phyloP scores from a whole-genome alignment of 1,140 invertebrate species.

The Druon quercuslanigerum region DNA sequence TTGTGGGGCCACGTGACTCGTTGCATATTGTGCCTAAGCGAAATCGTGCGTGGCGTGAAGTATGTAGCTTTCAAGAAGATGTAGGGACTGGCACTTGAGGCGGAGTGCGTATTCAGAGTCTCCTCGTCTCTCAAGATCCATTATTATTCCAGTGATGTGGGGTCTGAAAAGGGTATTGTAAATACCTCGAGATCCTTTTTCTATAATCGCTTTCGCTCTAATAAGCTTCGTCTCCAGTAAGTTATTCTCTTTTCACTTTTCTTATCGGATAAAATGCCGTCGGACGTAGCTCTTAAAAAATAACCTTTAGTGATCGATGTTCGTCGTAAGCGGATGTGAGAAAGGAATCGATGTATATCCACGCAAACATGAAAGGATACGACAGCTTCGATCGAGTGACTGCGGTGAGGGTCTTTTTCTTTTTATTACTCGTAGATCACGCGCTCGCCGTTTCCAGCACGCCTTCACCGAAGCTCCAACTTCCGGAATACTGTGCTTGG shows the following conservation, averaged over 20 bases:
- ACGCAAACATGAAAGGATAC: conserved; percentile 58
- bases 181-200: no score
- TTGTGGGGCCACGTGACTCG: not conserved
- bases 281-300: conserved; percentile 45
- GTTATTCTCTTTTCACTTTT: no score
- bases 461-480: conserved; percentile 83
- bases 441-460: conserved; percentile 73
- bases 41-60: not conserved
- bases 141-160: not conserved
- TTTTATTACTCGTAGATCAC: conserved; percentile 58
- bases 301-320: conserved; percentile 48
- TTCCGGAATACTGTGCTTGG: conserved; percentile 89
- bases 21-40: not conserved
- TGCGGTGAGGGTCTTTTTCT: conserved; percentile 51
- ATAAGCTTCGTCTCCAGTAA: not conserved
- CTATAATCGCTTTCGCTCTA: not conserved
- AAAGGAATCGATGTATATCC: conserved; percentile 45
- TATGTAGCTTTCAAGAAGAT: conserved; percentile 7
- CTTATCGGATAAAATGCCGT: not conserved
- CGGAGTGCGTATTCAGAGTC: not conserved
- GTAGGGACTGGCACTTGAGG: not conserved
- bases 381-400: conserved; percentile 48
- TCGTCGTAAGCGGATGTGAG: conserved; percentile 44
- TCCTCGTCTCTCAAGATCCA: conserved; percentile 4
- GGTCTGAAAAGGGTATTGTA: not conserved